Conservation (phyloP, 2,888 invertebrate genomes). For the Rugalucina vietnamica region DNA sequence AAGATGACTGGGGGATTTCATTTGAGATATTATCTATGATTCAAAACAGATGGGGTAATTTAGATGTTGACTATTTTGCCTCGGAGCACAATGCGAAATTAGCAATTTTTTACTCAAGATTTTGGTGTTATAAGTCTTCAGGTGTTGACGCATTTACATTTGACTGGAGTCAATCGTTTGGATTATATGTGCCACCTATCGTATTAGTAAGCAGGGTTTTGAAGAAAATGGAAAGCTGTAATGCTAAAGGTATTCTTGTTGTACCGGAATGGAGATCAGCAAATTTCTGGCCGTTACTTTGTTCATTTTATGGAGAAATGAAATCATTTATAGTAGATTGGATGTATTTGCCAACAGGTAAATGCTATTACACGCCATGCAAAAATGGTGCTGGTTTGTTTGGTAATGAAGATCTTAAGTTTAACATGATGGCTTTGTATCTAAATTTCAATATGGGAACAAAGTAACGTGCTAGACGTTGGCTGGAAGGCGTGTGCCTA, state of each 20-base stretch:
- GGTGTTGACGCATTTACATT: constrained; percentile 45
- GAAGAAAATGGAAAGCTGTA: constrained; percentile 28
- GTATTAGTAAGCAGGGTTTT: constrained; percentile 30
- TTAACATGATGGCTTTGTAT: constrained; percentile 28
- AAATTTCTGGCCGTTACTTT: constrained; percentile 40
- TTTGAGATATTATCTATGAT: constrained; percentile 15
- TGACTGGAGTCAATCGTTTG: constrained; percentile 31
- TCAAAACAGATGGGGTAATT: constrained; percentile 29
- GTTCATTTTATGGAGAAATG: neutral
- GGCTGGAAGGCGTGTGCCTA: neutral
- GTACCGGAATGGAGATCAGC: constrained; percentile 49
- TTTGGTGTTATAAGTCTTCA: constrained; percentile 30
- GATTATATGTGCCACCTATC: constrained; percentile 49
- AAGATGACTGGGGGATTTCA: constrained; percentile 32
- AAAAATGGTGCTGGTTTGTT: constrained; percentile 29
- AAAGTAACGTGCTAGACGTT: too few species aligned
- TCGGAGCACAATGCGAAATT: constrained; percentile 47
- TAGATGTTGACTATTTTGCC: constrained; percentile 54
- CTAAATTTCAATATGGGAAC: too few species aligned
- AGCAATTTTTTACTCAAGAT: constrained; percentile 43
- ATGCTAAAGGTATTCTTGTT: constrained; percentile 33
- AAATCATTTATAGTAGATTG: neutral
- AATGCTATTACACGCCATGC: constrained; percentile 20
- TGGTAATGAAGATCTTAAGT: constrained; percentile 27
- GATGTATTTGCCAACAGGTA: constrained; percentile 30